These are phyloP conservation scores for Eupithecia vulgata DNA, from an alignment of 2,888 invertebrate species.

Conservation along the genomic window DNA sequence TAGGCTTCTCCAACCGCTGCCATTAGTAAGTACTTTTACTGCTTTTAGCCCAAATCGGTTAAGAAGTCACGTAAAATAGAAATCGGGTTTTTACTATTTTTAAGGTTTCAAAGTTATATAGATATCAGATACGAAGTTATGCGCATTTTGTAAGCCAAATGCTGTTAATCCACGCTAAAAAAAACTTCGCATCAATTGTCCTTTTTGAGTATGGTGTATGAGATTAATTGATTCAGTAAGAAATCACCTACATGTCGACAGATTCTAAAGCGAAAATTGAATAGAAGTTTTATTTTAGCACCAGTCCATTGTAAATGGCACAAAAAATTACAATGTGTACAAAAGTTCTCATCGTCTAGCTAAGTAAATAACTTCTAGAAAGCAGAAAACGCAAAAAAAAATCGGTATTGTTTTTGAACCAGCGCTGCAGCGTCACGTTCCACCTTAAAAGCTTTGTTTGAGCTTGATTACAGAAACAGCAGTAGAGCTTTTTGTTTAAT, in stretches of 20 bases:
- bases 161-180: not conserved
- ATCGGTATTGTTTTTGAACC: not conserved
- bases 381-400: not conserved
- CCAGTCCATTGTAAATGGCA: too few species aligned
- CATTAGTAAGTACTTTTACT: not conserved
- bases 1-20: not conserved
- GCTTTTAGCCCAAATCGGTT: not conserved
- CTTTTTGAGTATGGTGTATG: not conserved
- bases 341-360: not conserved
- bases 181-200: not conserved
- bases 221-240: too few species aligned
- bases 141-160: too few species aligned
- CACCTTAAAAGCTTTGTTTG: not conserved
- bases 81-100: not conserved
- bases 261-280: too few species aligned
- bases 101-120: not conserved
- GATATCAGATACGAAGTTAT: too few species aligned
- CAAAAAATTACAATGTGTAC: too few species aligned
- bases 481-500: constrained; percentile 2
- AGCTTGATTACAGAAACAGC: not conserved
- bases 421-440: not conserved
- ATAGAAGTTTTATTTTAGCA: not conserved
- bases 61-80: not conserved
- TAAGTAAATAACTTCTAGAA: not conserved
- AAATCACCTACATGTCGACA: too few species aligned